A percentile compares a stretch with the other conserved stretches of the same genome.
phyloP scores from a whole-genome alignment of 2,113 vertebrate species.

The Poeciliopsis retropinna region DNA sequence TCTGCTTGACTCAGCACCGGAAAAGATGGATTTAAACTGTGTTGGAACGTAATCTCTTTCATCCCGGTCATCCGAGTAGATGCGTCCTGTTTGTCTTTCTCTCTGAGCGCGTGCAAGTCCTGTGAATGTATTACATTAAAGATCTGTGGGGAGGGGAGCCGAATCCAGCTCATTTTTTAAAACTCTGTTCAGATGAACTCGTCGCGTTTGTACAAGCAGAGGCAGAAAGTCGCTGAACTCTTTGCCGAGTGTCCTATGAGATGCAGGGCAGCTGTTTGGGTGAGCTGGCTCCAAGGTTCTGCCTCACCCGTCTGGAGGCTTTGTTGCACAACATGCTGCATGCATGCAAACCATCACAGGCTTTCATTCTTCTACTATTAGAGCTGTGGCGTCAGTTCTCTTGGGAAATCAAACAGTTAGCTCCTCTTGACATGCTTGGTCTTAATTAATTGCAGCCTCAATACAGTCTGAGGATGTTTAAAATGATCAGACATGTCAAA shows the following conservation, averaged over 20 bases:
- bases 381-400: constrained; percentile 33
- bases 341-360: constrained; percentile 39
- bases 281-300: constrained; percentile 22
- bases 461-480: constrained; percentile 33
- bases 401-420: constrained; percentile 49
- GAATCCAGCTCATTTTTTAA: constrained; percentile 49
- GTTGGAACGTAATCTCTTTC: constrained; percentile 54
- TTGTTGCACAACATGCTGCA: constrained; percentile 51
- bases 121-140: constrained; percentile 55
- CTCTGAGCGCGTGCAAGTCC: constrained; percentile 35
- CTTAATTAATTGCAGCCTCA: constrained; percentile 30
- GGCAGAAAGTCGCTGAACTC: constrained; percentile 32
- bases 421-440: constrained; percentile 45
- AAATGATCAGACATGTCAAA: constrained; percentile 39
- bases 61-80: constrained; percentile 62
- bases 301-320: constrained; percentile 39
- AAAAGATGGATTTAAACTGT: constrained; percentile 53
- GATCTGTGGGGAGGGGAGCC: constrained; percentile 27
- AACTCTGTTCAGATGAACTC: constrained; percentile 69
- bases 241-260: constrained; percentile 29
- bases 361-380: constrained; percentile 46
- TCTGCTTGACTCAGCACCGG: constrained; percentile 20
- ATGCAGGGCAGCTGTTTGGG: constrained; percentile 58
- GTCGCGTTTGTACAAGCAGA: constrained; percentile 40
- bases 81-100: constrained; percentile 75